Base-by-base conservation (phyloP, 2,797 vertebrate genomes). In the Eupleurogrammus muticus region DNA sequence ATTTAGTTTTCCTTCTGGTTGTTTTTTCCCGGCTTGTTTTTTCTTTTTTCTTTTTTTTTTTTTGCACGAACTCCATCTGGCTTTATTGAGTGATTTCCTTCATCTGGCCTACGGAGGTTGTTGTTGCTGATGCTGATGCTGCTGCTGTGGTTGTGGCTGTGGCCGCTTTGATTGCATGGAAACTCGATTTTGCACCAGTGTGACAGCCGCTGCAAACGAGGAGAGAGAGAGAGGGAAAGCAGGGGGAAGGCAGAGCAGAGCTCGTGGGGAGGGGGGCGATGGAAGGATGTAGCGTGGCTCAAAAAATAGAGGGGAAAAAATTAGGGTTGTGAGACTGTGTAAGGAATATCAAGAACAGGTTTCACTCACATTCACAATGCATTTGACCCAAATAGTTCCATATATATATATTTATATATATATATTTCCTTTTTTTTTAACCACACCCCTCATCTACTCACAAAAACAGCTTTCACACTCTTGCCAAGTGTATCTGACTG, bases 11-110 rank as follows among this genome's bases (percentile, higher is more conserved):
- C 24, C 78, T 75, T 51, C 66, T 32, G 62, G 75, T 58, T 79
- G 42, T 68, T 62, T 57, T 55, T 48, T 56, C 12, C 14, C 16
- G 24, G 53, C 28, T 57, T 70, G 11, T 63, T 59, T 55, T 35
- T 38, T 56, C 17, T 35, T 21, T 5, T 4, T 20, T 14, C 1
- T 20, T 48, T 2, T 34, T 19, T 38, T 40, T 34, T 58, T 42
- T 51, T 66, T 67, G 35, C 44, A 38, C 21, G 28, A 60, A 82
- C 80, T 83, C 80, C 90, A 75, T 88, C 83, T 87, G 88, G 75
- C 77, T 83, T 87, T 86, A 92, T 90, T 87, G 90, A 92, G 80
- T 80, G 88, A 87, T 90, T 87, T 91, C 88, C 84, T 84, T 86
- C 69, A 74, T 80, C 75, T 85, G 53, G 72, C 84, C 82, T 83